Percentiles rank a stretch among this genome's conserved stretches.
These are phyloP conservation scores for Rhopalosiphum nymphaeae DNA, from an alignment of 2,888 invertebrate genomes.

Conservation along the genomic window DNA sequence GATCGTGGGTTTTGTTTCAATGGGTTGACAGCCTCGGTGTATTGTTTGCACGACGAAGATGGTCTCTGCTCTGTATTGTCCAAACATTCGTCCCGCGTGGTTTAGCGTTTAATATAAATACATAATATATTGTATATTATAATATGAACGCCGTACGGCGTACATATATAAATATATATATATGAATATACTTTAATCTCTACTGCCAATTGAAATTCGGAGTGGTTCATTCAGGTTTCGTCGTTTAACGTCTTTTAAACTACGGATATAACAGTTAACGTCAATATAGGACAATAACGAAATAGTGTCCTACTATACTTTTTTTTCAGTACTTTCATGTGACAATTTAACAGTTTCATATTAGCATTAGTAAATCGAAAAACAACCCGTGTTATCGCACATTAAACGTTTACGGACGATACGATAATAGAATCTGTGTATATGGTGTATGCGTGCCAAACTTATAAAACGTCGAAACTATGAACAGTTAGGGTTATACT, in stretches of 20 bases:
- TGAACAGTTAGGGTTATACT: not conserved
- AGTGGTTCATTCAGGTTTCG: not conserved
- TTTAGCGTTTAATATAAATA: not conserved
- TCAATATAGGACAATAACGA: conserved; percentile 47
- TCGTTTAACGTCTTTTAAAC: conserved; percentile 32
- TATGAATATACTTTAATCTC: not conserved
- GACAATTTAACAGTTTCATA: conserved; percentile 14
- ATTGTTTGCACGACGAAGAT: conserved; percentile 11
- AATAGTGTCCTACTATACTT: not conserved
- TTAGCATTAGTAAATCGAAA: not conserved
- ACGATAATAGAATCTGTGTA: not conserved
- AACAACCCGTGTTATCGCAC: not conserved
- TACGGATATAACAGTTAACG: conserved; percentile 61
- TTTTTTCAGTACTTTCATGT: not conserved
- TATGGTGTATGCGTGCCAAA: not conserved
- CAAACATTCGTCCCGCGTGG: not conserved
- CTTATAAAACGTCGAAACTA: not conserved
- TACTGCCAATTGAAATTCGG: conserved; percentile 8
- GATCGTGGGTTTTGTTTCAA: conserved; percentile 51
- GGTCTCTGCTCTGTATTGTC: conserved; percentile 14
- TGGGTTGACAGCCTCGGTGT: conserved; percentile 39
- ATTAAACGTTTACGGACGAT: conserved; percentile 14
- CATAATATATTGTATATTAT: not conserved
- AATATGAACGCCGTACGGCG: not conserved
- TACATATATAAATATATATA: not conserved